phyloP scores from a whole-genome alignment of 2,888 invertebrate genomes.

The Schizaphis graminum region DNA sequence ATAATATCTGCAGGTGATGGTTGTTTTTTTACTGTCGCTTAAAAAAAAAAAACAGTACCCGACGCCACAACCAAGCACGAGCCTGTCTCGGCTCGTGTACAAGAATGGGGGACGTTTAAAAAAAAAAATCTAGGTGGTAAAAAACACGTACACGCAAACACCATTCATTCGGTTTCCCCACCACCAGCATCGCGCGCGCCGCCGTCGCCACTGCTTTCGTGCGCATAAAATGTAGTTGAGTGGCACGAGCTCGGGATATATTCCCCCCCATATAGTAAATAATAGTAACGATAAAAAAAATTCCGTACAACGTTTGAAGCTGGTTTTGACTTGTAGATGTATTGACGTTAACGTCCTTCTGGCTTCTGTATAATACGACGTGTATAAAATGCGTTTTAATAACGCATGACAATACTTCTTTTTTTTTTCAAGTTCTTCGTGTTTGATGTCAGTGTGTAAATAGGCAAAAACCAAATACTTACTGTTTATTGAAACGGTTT shows the following conservation, averaged over 20 bases:
- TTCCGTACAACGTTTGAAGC: background rate
- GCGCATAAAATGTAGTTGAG: conserved; percentile 33
- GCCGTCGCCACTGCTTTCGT: background rate
- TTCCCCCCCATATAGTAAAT: background rate
- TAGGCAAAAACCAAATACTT: background rate
- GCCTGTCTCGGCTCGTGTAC: conserved; percentile 55
- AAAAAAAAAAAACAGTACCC: conserved; percentile 47
- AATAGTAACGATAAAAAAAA: conserved; percentile 29
- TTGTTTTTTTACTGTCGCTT: conserved; percentile 50
- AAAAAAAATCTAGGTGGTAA: conserved; percentile 63
- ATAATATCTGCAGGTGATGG: conserved; percentile 42
- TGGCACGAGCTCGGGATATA: conserved; percentile 58
- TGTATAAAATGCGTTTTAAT: background rate
- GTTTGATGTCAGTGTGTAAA: background rate
- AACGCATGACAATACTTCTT: background rate
- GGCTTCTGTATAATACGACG: background rate
- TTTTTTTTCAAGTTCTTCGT: background rate
- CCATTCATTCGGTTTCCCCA: conserved; percentile 51
- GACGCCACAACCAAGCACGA: conserved; percentile 56
- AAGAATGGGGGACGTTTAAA: conserved; percentile 48
- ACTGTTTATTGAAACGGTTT: background rate
- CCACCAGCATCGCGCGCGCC: background rate
- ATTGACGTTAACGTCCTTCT: conserved; percentile 7
- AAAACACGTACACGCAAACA: conserved; percentile 56
- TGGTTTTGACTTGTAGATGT: conserved; percentile 29